These are phyloP conservation scores for Girardia tigrina DNA, from an alignment of 2,888 invertebrate genomes.

Conservation along the genomic window DNA sequence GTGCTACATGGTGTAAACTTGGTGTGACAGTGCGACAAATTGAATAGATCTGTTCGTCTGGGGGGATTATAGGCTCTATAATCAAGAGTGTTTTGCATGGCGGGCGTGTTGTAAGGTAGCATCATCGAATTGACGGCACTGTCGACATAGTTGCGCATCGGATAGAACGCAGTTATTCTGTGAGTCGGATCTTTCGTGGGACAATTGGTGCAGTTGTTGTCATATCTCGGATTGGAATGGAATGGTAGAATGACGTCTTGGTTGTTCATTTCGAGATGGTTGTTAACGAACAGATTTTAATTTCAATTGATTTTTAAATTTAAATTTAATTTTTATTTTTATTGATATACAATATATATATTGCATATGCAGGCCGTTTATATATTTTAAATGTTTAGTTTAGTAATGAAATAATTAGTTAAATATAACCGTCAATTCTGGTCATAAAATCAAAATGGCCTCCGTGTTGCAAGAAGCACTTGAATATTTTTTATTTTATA, in stretches of 20 bases:
- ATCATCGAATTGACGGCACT: constrained; percentile 11
- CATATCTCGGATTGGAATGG: not conserved
- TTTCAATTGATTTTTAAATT: not conserved
- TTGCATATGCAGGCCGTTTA: no score
- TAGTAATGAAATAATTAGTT: no score
- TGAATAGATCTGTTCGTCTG: constrained; percentile 8
- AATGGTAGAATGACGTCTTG: not conserved
- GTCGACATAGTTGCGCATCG: constrained; percentile 7
- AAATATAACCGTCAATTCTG: no score
- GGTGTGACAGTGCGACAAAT: not conserved
- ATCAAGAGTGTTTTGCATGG: not conserved
- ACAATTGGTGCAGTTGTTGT: not conserved
- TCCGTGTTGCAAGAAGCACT: no score
- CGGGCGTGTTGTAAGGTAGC: not conserved
- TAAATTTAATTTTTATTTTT: not conserved
- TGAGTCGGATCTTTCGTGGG: not conserved
- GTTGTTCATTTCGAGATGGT: not conserved
- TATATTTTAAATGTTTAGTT: no score
- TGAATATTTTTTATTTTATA: no score
- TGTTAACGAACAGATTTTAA: no score
- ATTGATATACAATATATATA: no score
- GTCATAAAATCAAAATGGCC: no score
- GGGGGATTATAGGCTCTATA: not conserved
- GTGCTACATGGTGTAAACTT: constrained; percentile 4
- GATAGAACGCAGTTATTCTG: not conserved